These are phyloP conservation scores for Hypsopygia costalis DNA, from an alignment of 2,888 invertebrate species.

Conservation along the genomic window DNA sequence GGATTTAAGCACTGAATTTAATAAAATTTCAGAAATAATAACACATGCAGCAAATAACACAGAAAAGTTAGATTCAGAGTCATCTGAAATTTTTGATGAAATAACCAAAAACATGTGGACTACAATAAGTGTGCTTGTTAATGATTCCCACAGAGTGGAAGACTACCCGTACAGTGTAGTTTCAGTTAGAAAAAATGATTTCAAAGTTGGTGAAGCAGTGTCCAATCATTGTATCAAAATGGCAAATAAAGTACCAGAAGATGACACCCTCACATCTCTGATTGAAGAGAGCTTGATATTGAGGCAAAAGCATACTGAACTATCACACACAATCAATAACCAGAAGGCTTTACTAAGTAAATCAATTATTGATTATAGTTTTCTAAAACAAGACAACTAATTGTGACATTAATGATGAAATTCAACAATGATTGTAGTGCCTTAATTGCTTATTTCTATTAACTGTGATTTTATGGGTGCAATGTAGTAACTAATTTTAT, in stretches of 20 bases:
- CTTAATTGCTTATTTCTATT: not conserved
- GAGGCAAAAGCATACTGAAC: constrained; percentile 46
- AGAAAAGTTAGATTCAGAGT: constrained; percentile 46
- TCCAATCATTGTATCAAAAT: constrained; percentile 51
- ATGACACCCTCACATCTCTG: constrained; percentile 56
- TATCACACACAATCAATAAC: constrained; percentile 52
- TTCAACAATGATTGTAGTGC: not conserved
- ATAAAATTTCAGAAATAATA: constrained; percentile 63
- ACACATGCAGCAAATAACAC: constrained; percentile 55
- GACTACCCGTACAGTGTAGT: constrained; percentile 69
- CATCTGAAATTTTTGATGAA: constrained; percentile 48
- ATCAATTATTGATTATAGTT: constrained; percentile 58
- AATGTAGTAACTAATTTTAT: no score
- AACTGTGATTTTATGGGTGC: no score
- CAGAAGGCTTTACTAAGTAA: constrained; percentile 54
- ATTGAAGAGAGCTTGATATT: constrained; percentile 66
- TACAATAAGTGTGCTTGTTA: constrained; percentile 56
- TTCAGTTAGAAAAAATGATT: constrained; percentile 67
- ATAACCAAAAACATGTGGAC: constrained; percentile 63
- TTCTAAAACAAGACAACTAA: constrained; percentile 42
- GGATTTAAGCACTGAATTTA: constrained; percentile 63
- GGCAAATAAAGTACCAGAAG: constrained; percentile 36
- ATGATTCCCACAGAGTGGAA: constrained; percentile 46
- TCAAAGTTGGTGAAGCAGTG: constrained; percentile 68
- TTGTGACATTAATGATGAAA: not conserved